These are phyloP conservation scores for Slavum lentiscoides DNA, from an alignment of 2,888 invertebrate genomes.

Conservation along the genomic window DNA sequence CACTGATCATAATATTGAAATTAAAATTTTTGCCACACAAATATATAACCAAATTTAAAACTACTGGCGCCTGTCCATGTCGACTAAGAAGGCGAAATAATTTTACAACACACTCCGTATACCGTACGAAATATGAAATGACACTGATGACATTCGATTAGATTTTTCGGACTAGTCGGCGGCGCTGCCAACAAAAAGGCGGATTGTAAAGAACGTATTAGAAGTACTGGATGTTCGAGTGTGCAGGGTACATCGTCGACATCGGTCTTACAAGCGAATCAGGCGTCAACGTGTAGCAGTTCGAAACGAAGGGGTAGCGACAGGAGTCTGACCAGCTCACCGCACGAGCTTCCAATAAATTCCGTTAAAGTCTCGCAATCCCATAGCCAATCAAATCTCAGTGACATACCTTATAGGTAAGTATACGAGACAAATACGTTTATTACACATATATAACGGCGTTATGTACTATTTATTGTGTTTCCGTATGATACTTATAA, in stretches of 20 bases:
- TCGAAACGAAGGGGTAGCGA: conserved; percentile 75
- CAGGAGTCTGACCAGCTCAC: conserved; percentile 80
- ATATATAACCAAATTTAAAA: no score
- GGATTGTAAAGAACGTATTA: conserved; percentile 58
- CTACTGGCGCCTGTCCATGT: no score
- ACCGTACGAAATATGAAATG: no score
- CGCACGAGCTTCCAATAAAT: conserved; percentile 78
- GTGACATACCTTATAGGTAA: conserved; percentile 82
- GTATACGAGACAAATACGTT: neutral
- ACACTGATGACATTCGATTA: conserved; percentile 58
- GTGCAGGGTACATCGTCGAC: conserved; percentile 31
- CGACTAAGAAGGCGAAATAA: no score
- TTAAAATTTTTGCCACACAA: no score
- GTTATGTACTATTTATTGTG: neutral
- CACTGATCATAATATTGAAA: no score
- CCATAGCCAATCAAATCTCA: conserved; percentile 87
- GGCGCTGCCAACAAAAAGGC: conserved; percentile 78
- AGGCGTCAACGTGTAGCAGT: conserved; percentile 57
- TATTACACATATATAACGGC: neutral
- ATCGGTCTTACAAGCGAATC: conserved; percentile 55
- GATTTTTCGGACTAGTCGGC: conserved; percentile 79
- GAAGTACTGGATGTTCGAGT: conserved; percentile 51
- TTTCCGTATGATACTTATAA: neutral
- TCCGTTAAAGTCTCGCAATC: conserved; percentile 80
- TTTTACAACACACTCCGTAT: no score